Conservation (phyloP, 2,888 invertebrate genomes). For the Cylindroiulus punctatus region DNA sequence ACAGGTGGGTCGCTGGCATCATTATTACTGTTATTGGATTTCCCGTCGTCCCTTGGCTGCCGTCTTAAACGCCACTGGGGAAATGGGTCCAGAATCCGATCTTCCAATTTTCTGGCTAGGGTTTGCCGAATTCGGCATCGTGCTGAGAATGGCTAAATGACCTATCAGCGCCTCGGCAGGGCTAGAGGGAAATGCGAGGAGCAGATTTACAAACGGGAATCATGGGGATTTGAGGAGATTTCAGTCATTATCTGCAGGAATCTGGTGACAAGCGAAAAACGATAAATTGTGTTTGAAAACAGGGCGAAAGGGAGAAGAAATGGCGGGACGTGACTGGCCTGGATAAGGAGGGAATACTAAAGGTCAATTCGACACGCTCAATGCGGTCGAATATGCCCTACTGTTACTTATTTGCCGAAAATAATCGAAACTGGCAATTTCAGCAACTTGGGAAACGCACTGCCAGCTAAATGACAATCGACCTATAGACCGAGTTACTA, state of each 20-base stretch:
- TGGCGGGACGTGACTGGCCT: constrained; percentile 2
- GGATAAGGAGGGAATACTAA: neutral
- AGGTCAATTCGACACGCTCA: neutral
- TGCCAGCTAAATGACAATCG: neutral
- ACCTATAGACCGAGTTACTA: neutral
- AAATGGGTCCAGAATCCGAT: constrained; percentile 36
- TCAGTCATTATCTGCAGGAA: constrained; percentile 50
- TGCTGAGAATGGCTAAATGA: constrained; percentile 22
- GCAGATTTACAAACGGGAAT: constrained; percentile 54
- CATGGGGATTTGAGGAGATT: constrained; percentile 53
- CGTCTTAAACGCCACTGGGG: constrained; percentile 49
- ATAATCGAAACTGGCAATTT: neutral
- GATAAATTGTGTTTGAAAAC: constrained; percentile 52
- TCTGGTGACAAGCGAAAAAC: constrained; percentile 52
- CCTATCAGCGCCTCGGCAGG: neutral
- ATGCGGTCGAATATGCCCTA: neutral
- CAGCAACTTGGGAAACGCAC: neutral
- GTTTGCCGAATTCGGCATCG: constrained; percentile 36
- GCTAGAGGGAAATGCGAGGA: constrained; percentile 13
- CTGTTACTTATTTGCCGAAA: neutral
- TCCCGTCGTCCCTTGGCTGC: neutral
- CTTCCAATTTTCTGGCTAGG: constrained; percentile 33
- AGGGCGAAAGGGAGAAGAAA: constrained; percentile 20
- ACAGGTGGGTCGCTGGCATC: neutral
- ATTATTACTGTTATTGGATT: constrained; percentile 1